phyloP scores from a whole-genome alignment of 2,888 invertebrate species.

The Phengaris arion region DNA sequence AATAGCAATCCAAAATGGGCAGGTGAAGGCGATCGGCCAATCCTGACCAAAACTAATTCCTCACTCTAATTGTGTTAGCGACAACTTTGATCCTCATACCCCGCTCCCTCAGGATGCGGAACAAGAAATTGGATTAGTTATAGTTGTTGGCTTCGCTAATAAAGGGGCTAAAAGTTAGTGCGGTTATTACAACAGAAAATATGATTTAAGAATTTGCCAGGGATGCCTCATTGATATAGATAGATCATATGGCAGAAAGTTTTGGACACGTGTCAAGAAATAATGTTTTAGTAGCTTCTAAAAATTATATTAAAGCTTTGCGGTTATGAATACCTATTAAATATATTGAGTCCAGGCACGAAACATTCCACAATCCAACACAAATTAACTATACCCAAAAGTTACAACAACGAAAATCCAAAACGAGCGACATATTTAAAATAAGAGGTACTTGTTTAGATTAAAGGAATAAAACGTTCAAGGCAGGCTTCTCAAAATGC shows the following conservation, averaged over 20 bases:
- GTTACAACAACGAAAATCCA: neutral
- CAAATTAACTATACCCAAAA: neutral
- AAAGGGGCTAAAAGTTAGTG: slow-evolving; percentile 53
- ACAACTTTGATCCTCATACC: slow-evolving; percentile 74
- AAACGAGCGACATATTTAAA: slow-evolving; percentile 17
- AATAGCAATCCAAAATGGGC: slow-evolving; percentile 62
- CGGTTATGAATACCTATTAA: no score
- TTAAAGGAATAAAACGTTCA: slow-evolving; percentile 52
- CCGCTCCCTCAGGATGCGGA: slow-evolving; percentile 70
- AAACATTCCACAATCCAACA: no score
- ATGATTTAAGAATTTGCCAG: slow-evolving; percentile 29
- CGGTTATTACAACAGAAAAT: slow-evolving; percentile 30
- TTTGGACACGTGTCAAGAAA: neutral
- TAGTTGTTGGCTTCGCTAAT: slow-evolving; percentile 74
- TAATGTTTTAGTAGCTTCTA: neutral
- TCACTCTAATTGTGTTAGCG: slow-evolving; percentile 74
- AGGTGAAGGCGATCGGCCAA: slow-evolving; percentile 52
- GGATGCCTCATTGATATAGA: neutral
- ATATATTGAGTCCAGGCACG: no score
- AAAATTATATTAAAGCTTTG: neutral
- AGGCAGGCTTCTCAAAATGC: slow-evolving; percentile 57
- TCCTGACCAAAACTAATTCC: slow-evolving; percentile 75
- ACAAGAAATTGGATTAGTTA: slow-evolving; percentile 74
- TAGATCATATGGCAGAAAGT: neutral
- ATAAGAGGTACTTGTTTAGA: slow-evolving; percentile 38